A percentile compares a stretch with the other conserved stretches of the same genome.
phyloP scores from a whole-genome alignment of 2,797 vertebrate genomes.

The Martes flavigula region DNA sequence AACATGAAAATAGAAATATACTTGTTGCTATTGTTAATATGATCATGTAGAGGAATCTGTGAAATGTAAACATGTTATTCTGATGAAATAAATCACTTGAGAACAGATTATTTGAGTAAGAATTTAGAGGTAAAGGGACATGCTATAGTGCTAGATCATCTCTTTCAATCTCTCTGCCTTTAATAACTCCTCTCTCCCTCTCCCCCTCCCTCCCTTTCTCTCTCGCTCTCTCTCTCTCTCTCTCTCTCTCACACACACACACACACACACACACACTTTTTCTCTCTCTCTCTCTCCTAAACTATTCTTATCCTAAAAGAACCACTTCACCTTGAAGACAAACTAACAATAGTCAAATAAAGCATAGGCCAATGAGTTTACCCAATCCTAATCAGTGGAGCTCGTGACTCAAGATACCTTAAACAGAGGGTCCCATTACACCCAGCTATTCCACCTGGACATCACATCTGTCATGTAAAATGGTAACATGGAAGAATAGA shows the following conservation, averaged over 20 bases:
- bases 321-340: neutral
- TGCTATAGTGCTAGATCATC: neutral
- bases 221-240: neutral
- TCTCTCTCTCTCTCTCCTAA: neutral
- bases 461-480: neutral
- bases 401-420: neutral
- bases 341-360: constrained; percentile 26
- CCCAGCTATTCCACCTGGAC: neutral
- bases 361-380: neutral
- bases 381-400: neutral
- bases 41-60: neutral
- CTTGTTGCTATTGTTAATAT: neutral
- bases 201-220: too few relatives aligned
- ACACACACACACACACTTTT: neutral
- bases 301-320: constrained; percentile 23
- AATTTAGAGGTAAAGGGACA: neutral
- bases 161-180: neutral
- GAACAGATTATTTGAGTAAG: neutral
- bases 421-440: neutral
- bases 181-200: neutral
- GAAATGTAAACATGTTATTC: constrained; percentile 11
- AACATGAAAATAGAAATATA: constrained; percentile 40
- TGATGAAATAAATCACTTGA: constrained; percentile 24
- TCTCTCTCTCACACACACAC: too few relatives aligned
- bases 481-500: neutral